Base-by-base conservation (phyloP, 2,797 vertebrate genomes). In the Spondyliosoma cantharus region DNA sequence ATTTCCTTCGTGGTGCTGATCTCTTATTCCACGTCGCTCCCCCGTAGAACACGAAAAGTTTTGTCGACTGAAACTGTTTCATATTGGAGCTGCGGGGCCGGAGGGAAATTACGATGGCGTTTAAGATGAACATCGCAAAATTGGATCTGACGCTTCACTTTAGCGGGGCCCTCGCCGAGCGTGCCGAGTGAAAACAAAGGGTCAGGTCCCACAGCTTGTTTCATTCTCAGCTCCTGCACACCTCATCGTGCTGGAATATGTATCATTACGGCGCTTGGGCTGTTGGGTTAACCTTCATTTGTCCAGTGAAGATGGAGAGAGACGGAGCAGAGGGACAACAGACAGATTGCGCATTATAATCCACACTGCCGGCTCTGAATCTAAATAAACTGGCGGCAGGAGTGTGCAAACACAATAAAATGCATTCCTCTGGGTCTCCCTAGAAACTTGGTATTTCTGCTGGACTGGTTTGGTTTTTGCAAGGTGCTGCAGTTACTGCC, bases 141-240 rank as follows among this genome's bases (percentile, higher is more conserved):
- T 65, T 49, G 53, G 4, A 74, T 64, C 3, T 37, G 74, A 73
- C 63, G 43, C 72, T 67, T 76, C 50, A 13, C 48, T 65, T 58
- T 20, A 32, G 53, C 27, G 4, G 5, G 9, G 7, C 7, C 15
- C 11, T 65, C 12, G 42, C 17, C 3, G 5, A 45, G 22, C 11
- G 6, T 1, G 2, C 19, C 48, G 17, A 3, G 61, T 27, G 22
- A 66, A 65, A 60, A 60, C 7, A 65, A 71, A 11, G 48, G 50
- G 14, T 67, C 60, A 5, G 15, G 27, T 57, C 74, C 58, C 56
- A 48, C 42, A 48, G 42, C 66, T 63, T 32, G 53, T 64, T 70
- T 24, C 50, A 46, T 46, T 37, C 32, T 54, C 24, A 46, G 37
- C 48, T 56, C 50, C 71, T 43, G 7, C 67, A 71, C 27, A 71